Percentiles rank a stretch among this genome's conserved stretches.
Evolutionary conservation across 2,113 vertebrate species (phyloP).

Genomic region (Austrofundulus limnaeus): DNA sequence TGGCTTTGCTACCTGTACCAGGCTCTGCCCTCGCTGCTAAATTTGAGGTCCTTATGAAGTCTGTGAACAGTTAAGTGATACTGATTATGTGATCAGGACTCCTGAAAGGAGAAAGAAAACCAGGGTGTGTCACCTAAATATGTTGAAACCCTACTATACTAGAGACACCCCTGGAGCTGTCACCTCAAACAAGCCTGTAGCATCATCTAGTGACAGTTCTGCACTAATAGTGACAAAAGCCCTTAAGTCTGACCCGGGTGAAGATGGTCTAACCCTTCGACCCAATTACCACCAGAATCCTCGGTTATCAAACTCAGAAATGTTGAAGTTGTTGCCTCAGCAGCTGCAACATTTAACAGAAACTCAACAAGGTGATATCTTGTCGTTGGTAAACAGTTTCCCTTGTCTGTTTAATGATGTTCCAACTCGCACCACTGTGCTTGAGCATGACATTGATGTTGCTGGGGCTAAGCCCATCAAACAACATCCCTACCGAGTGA

Average conservation of each 20-base stretch:
- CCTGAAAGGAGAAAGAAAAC: background rate
- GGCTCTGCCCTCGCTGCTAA: background rate
- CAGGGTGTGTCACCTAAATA: background rate
- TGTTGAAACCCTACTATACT: background rate
- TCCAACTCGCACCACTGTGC: background rate
- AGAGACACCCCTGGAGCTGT: too few relatives aligned
- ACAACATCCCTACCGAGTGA: background rate
- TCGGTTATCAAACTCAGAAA: too few relatives aligned
- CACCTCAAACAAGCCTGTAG: too few relatives aligned
- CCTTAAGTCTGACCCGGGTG: too few relatives aligned
- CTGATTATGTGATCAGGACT: background rate
- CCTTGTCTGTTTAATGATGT: background rate
- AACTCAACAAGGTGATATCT: too few relatives aligned
- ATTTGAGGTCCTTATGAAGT: background rate
- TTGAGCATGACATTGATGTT: background rate
- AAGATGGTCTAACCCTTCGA: too few relatives aligned
- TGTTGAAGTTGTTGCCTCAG: too few relatives aligned
- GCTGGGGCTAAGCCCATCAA: background rate
- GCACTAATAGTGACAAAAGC: too few relatives aligned
- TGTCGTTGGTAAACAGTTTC: background rate
- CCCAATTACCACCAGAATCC: too few relatives aligned
- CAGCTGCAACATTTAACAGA: too few relatives aligned
- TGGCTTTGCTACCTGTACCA: background rate
- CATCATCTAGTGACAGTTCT: background rate
- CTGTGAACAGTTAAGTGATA: background rate